These are phyloP conservation scores for Drosophila trapezifrons DNA, from an alignment of 1,140 invertebrate species.

Conservation along the genomic window DNA sequence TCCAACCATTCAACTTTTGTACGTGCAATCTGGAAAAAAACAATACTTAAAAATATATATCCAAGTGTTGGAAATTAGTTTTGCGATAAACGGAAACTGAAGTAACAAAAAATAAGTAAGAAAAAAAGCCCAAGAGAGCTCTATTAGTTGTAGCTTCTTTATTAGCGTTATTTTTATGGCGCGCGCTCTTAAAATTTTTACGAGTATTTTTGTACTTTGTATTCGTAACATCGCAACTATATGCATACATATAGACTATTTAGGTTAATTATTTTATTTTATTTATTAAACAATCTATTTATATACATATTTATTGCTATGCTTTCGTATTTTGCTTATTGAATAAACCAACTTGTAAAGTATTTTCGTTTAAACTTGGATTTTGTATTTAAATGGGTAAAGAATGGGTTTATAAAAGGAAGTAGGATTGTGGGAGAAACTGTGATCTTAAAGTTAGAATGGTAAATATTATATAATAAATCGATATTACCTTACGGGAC, in stretches of 20 bases:
- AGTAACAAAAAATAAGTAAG: constrained; percentile 21
- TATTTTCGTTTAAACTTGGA: constrained; percentile 32
- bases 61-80: constrained; percentile 62
- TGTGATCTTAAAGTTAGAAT: too few species aligned
- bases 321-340: constrained; percentile 58
- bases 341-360: constrained; percentile 65
- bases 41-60: constrained; percentile 37
- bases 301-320: constrained; percentile 72
- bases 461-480: too few species aligned
- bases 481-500: too few species aligned
- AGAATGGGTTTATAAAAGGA: background rate
- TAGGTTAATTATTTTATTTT: constrained; percentile 72
- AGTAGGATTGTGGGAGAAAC: background rate
- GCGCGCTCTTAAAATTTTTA: constrained; percentile 46
- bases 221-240: constrained; percentile 30
- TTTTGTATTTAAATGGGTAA: constrained; percentile 13
- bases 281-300: constrained; percentile 71
- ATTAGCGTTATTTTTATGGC: constrained; percentile 56
- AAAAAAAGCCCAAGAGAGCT: constrained; percentile 66
- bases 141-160: constrained; percentile 68
- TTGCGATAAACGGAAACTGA: constrained; percentile 53
- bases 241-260: constrained; percentile 46
- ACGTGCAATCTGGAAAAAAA: constrained; percentile 64
- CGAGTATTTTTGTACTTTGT: constrained; percentile 47
- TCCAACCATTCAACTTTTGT: constrained; percentile 32